Base-by-base conservation (phyloP, 2,113 vertebrate genomes). In the Elachura formosa region DNA sequence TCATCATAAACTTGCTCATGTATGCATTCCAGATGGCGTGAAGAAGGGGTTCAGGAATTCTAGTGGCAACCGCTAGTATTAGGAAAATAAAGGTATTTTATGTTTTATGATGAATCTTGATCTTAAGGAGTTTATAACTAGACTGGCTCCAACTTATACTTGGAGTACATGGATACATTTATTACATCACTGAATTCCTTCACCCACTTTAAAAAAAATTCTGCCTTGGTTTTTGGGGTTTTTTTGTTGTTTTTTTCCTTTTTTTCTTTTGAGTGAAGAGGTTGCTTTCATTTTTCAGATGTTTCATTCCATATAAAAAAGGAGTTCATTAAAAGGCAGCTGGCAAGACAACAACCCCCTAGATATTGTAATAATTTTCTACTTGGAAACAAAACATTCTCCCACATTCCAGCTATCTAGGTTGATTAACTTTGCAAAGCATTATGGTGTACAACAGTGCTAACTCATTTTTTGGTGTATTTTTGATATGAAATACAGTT, bases 21-120 rank as follows among this genome's bases (percentile, higher is more conserved):
- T 91, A 96, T 96, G 92, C 83, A 90, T 97, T 93, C 96, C 96
- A 96, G 96, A 95, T 96, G 96, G 90, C 1, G 67, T 92, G 89
- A 96, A 96, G 92, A 95, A 94, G 80, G 92, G 66, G 33, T 43
- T 93, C 89, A 95, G 94, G 90, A 96, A 97, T 94, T 95, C 85
- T 95, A 66, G 94, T 93, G 93, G 91, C 94, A 96, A 95, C 92
- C 29, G 9, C 90, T 48, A 90, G 68, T 19, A 93, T 84, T 96
- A 93, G n/a, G 14, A 96, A 97, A 97, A 96, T 88, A 93, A 85
- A 96, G 90, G 95, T 92, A n/a, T n/a, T n/a, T n/a, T n/a, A n/a
- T n/a, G 89, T 97, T 96, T 96, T 97, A 97, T 89, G 80, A 87
- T 91, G 93, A 97, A 96, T 88, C 96, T 97, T 97, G 96, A 96